These are phyloP conservation scores for Semicossyphus pulcher DNA, from an alignment of 2,113 vertebrate genomes.

Conservation along the genomic window DNA sequence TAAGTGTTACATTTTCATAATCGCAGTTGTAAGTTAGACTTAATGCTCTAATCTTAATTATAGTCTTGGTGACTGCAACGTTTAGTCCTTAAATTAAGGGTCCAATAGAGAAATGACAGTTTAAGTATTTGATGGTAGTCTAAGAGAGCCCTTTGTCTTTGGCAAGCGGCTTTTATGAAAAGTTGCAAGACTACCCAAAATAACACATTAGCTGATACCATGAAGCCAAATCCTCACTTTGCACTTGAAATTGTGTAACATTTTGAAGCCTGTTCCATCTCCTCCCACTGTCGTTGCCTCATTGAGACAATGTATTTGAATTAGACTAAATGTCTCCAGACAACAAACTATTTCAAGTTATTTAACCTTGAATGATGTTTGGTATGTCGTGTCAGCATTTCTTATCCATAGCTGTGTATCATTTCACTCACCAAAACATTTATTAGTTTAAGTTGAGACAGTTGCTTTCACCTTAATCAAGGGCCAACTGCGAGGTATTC, in stretches of 20 bases:
- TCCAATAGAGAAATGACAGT: slow-evolving; percentile 43
- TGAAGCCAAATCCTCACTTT: slow-evolving; percentile 54
- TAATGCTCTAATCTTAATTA: slow-evolving; percentile 71
- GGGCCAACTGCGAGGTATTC: neutral
- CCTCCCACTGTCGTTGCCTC: slow-evolving; percentile 58
- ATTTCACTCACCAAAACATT: slow-evolving; percentile 13
- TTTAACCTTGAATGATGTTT: slow-evolving; percentile 35
- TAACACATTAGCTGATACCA: slow-evolving; percentile 57
- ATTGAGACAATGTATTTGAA: slow-evolving; percentile 33
- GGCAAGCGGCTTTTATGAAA: slow-evolving; percentile 43
- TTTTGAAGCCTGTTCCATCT: slow-evolving; percentile 54
- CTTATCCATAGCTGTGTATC: slow-evolving; percentile 5
- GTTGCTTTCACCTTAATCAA: neutral
- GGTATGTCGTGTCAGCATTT: slow-evolving; percentile 52
- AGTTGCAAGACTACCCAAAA: slow-evolving; percentile 59
- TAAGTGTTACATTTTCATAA: slow-evolving; percentile 65
- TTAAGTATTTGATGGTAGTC: slow-evolving; percentile 46
- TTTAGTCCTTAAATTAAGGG: slow-evolving; percentile 58
- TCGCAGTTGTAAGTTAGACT: slow-evolving; percentile 62
- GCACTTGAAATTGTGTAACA: slow-evolving; percentile 57
- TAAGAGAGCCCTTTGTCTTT: slow-evolving; percentile 21
- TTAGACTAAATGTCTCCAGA: slow-evolving; percentile 67
- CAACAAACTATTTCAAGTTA: slow-evolving; percentile 53
- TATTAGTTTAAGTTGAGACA: no score
- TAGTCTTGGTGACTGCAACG: slow-evolving; percentile 48